Conservation (phyloP, 1,140 invertebrate species). For the Galendromus occidentalis region DNA sequence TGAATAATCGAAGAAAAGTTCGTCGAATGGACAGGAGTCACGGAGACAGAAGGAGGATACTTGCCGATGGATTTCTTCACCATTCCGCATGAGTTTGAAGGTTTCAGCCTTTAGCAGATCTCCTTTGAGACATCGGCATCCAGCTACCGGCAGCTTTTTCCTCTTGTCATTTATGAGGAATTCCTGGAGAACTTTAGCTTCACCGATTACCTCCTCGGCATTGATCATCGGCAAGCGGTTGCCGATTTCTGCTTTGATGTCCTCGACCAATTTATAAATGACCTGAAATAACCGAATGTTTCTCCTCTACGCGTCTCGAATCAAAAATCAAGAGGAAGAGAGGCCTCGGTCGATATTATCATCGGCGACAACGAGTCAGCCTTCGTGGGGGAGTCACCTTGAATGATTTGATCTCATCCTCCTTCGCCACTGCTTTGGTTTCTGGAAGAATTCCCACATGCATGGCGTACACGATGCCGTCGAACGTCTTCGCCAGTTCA, state of each 20-base stretch:
- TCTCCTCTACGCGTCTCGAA: background rate
- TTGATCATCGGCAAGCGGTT: constrained; percentile 44
- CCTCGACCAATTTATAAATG: constrained; percentile 76
- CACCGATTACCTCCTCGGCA: constrained; percentile 55
- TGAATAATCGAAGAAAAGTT: constrained; percentile 15
- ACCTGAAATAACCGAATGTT: constrained; percentile 30
- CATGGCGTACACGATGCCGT: constrained; percentile 32
- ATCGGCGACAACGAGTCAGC: background rate
- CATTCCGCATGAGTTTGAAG: constrained; percentile 48
- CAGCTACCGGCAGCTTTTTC: constrained; percentile 65
- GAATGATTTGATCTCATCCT: constrained; percentile 42
- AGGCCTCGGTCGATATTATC: background rate
- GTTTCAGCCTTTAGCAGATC: constrained; percentile 42
- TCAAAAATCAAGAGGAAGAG: background rate
- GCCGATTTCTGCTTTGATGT: constrained; percentile 58
- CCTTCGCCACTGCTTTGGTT: constrained; percentile 32
- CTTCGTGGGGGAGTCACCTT: constrained; percentile 34
- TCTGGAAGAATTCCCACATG: constrained; percentile 38
- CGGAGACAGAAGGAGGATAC: constrained; percentile 28
- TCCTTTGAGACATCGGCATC: constrained; percentile 62
- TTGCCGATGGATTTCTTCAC: constrained; percentile 45
- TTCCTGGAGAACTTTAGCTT: constrained; percentile 62
- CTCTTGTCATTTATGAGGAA: constrained; percentile 61
- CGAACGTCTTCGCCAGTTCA: constrained; percentile 60
- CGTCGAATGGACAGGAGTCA: background rate